phyloP scores from a whole-genome alignment of 2,888 invertebrate species.

The Crepidodera aurea region DNA sequence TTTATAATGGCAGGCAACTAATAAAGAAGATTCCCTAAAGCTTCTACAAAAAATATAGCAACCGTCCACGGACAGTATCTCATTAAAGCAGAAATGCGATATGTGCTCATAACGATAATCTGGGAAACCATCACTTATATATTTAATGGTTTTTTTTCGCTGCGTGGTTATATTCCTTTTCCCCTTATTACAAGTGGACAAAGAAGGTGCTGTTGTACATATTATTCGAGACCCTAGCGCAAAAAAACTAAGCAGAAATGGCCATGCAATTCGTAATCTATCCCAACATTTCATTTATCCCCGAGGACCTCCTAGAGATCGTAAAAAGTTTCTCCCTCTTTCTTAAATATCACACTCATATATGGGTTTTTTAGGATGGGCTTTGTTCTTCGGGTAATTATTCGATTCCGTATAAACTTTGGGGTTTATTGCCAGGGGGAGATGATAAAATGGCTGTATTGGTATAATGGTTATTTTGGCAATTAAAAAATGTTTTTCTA shows the following conservation, averaged over 20 bases:
- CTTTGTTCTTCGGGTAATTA: constrained; percentile 43
- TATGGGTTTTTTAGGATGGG: constrained; percentile 48
- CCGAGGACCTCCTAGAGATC: constrained; percentile 55
- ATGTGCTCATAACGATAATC: constrained; percentile 52
- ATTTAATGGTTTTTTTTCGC: constrained; percentile 53
- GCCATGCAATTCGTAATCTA: constrained; percentile 59
- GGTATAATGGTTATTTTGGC: constrained; percentile 10
- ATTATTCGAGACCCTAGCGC: constrained; percentile 54
- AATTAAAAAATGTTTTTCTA: too few relatives aligned
- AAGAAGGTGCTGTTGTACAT: constrained; percentile 52
- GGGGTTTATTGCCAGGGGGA: constrained; percentile 35
- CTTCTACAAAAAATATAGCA: constrained; percentile 18
- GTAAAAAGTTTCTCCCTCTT: constrained; percentile 55
- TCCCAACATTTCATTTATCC: constrained; percentile 60
- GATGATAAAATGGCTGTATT: constrained; percentile 18
- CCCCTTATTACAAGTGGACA: constrained; percentile 54
- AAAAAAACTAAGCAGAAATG: constrained; percentile 58
- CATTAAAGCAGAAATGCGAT: constrained; percentile 53
- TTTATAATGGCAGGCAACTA: constrained; percentile 15
- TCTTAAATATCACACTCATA: constrained; percentile 56
- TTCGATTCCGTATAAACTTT: constrained; percentile 27
- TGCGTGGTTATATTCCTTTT: constrained; percentile 38
- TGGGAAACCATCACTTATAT: constrained; percentile 53
- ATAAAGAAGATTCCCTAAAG: constrained; percentile 16
- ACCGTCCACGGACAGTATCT: constrained; percentile 44